A percentile compares a stretch with the other conserved stretches of the same genome.
Evolutionary conservation across 1,140 invertebrate species (phyloP).

Genomic region (Whitmania pigra): DNA sequence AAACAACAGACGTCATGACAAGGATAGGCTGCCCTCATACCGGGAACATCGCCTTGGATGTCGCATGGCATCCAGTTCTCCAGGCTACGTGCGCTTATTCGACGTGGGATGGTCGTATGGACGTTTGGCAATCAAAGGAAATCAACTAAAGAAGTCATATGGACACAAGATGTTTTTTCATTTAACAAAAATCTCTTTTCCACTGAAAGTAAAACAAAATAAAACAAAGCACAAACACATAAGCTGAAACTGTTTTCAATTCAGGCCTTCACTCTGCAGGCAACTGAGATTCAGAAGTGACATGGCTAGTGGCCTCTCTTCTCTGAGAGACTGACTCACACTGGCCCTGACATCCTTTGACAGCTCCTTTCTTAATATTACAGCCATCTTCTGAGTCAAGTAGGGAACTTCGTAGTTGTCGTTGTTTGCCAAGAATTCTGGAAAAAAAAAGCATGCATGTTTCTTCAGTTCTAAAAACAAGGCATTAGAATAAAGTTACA

Average conservation of each 20-base stretch:
- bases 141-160: too few relatives aligned
- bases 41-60: too few relatives aligned
- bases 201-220: too few relatives aligned
- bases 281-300: too few relatives aligned
- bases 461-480: not conserved
- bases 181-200: too few relatives aligned
- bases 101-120: constrained; percentile 34
- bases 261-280: too few relatives aligned
- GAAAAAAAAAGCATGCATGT: not conserved
- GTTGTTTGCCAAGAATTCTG: not conserved
- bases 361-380: not conserved
- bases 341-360: too few relatives aligned
- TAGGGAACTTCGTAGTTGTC: constrained; percentile 1
- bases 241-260: too few relatives aligned
- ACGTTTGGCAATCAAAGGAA: constrained; percentile 29
- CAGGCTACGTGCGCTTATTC: constrained; percentile 31
- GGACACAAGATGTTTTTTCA: too few relatives aligned
- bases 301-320: too few relatives aligned
- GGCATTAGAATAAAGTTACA: not conserved
- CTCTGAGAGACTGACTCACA: too few relatives aligned
- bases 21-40: constrained; percentile 28
- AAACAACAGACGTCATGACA: constrained; percentile 28
- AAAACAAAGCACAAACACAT: too few relatives aligned
- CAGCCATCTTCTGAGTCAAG: not conserved
- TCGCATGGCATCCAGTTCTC: constrained; percentile 37